Evolutionary conservation across 2,888 invertebrate species (phyloP).

Genomic region (Poecilobothrus nobilitatus): DNA sequence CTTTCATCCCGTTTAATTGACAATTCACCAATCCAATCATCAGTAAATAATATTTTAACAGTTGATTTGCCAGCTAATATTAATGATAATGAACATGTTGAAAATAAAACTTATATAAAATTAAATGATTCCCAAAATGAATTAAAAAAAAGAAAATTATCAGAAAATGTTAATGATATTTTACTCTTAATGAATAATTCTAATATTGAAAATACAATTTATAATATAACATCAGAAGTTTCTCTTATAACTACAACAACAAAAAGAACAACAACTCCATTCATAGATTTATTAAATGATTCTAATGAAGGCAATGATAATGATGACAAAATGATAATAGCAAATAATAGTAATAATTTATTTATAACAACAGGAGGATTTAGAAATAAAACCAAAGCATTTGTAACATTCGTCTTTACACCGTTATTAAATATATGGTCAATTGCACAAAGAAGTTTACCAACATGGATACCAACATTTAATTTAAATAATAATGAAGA

Average conservation of each 20-base stretch:
- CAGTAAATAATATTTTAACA: neutral
- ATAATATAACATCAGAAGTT: too few relatives aligned
- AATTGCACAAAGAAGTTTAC: constrained; percentile 17
- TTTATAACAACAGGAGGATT: neutral
- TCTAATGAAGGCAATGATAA: neutral
- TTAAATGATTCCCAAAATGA: too few relatives aligned
- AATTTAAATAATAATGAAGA: neutral
- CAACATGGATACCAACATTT: neutral
- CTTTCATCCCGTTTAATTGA: neutral
- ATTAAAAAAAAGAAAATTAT: too few relatives aligned
- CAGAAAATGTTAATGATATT: neutral
- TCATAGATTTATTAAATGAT: neutral
- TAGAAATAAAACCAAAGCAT: constrained; percentile 13
- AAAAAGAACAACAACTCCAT: neutral
- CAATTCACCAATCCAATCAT: neutral
- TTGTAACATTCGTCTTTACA: constrained; percentile 14
- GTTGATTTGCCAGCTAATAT: too few relatives aligned
- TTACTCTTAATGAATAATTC: neutral
- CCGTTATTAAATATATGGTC: constrained; percentile 15
- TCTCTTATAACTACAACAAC: too few relatives aligned
- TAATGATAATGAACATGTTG: too few relatives aligned
- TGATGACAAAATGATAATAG: neutral
- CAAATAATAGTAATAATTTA: neutral
- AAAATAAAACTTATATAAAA: too few relatives aligned
- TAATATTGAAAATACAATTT: neutral